phyloP scores from a whole-genome alignment of 2,113 vertebrate genomes.

The Megaceryle maxima region DNA sequence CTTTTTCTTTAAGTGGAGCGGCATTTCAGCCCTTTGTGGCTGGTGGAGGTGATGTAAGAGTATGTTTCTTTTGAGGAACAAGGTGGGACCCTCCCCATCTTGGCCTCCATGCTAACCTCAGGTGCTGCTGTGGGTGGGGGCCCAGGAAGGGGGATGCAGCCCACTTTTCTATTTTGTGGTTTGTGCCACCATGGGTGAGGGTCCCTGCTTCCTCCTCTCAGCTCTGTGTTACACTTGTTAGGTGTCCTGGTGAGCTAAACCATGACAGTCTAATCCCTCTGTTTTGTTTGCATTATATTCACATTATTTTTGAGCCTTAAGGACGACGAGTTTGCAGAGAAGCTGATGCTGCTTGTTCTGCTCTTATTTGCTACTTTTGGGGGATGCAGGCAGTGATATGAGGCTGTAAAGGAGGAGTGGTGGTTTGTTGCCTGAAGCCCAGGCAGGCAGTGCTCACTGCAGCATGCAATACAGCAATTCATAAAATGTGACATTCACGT shows the following conservation, averaged over 20 bases:
- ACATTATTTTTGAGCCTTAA: background rate
- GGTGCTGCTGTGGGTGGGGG: background rate
- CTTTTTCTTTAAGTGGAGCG: background rate
- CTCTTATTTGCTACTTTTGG: slow-evolving; percentile 3
- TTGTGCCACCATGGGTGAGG: background rate
- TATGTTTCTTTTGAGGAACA: background rate
- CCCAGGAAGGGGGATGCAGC: background rate
- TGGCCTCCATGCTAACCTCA: background rate
- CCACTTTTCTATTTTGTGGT: background rate
- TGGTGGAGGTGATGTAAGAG: background rate
- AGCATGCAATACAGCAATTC: slow-evolving; percentile 1
- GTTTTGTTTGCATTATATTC: background rate
- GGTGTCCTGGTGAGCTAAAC: background rate
- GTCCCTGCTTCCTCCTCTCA: background rate
- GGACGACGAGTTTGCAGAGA: background rate
- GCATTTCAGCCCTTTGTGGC: background rate
- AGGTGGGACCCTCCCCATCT: background rate
- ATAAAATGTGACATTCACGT: slow-evolving; percentile 44
- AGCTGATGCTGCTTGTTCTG: slow-evolving; percentile 25
- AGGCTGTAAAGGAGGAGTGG: background rate
- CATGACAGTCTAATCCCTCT: background rate
- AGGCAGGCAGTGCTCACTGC: slow-evolving; percentile 9
- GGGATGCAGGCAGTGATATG: background rate
- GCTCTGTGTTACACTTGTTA: background rate
- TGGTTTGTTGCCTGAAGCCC: background rate